Evolutionary conservation across 2,797 vertebrate genomes (phyloP), one percentile per base, ranked within the genome.

Genomic region (Leucoraja ocellata): DNA sequence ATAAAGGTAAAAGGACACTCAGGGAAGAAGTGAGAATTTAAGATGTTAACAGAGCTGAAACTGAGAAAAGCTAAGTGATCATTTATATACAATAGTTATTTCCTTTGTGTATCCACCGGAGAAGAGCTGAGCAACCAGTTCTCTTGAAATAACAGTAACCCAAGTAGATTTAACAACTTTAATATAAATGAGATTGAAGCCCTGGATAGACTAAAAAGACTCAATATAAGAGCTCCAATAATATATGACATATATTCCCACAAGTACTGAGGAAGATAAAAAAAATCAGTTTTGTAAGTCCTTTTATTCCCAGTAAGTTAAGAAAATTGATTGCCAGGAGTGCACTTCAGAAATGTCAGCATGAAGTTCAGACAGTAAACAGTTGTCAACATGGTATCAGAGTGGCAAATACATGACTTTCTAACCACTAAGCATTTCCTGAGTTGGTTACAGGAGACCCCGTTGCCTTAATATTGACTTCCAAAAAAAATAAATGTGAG

Each of bases 181-280:
- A 86, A 86, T 63, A 86, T 83, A 83, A 78, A 78, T 78, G 77
- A 86, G 58, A n/a, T 86, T 61, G 58, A 86, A 65, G 5, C 32
- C 11, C 16, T 32, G 63, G 61, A 88, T 28, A 9, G 84, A 6
- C 4, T 88, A 32, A 88, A 65, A 65, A 16, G 84, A 7, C 8
- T 88, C 84, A 18, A 65, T 32, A 88, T 86, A 65, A 32, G 5
- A 88, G 13, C 28, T 88, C 28, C 61, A 88, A 88, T 28, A 88
- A 65, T 79, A 18, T 28, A 32, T 65, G 14, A n/a, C n/a, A 83
- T 83, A 28, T 58, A 83, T 58, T 25, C 80, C 23, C 23, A 74
- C 1, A 83, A 83, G 23, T 61, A 83, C 46, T 25, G 61, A 63
- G n/a, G 32, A 32, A 21, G 84, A 25, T 16, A 32, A 65, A 39